Conservation (phyloP, 2,888 invertebrate genomes). For the Hypena proboscidalis region DNA sequence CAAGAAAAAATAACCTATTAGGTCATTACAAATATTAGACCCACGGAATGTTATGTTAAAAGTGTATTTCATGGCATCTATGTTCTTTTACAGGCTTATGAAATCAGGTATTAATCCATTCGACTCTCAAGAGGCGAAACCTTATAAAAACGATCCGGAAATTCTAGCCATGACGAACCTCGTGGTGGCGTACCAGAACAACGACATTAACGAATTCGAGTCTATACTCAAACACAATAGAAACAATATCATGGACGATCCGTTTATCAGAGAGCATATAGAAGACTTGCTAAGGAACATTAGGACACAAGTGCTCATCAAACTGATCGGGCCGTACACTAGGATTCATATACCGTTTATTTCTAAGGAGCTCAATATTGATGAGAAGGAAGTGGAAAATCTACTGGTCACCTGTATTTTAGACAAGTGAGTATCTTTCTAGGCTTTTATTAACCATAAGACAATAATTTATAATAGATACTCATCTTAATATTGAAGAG, state of each 20-base stretch:
- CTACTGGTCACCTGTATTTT: slow-evolving; percentile 98
- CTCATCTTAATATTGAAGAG: too few species aligned
- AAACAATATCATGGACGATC: slow-evolving; percentile 99
- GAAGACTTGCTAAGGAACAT: slow-evolving; percentile 98
- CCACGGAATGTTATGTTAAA: too few species aligned
- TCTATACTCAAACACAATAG: slow-evolving; percentile 96
- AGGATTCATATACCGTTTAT: slow-evolving; percentile 99
- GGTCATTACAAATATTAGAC: too few species aligned
- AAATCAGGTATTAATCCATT: slow-evolving; percentile 99
- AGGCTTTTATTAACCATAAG: too few species aligned
- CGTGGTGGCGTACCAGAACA: slow-evolving; percentile 98
- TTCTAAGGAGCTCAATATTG: slow-evolving; percentile 96
- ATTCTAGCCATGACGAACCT: slow-evolving; percentile 99
- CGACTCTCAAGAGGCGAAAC: slow-evolving; percentile 99
- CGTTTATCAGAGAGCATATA: slow-evolving; percentile 99
- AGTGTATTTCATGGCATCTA: too few species aligned
- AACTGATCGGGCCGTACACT: slow-evolving; percentile 98
- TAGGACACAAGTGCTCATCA: slow-evolving; percentile 98
- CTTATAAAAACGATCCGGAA: slow-evolving; percentile 99
- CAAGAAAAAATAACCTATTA: too few species aligned
- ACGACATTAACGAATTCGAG: slow-evolving; percentile 99
- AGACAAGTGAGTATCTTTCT: slow-evolving; percentile 95
- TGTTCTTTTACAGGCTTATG: slow-evolving; percentile 90
- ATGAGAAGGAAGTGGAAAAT: slow-evolving; percentile 97
- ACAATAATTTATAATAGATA: too few species aligned